phyloP scores from a whole-genome alignment of 2,888 invertebrate species.

The Scaptomyza reducta region DNA sequence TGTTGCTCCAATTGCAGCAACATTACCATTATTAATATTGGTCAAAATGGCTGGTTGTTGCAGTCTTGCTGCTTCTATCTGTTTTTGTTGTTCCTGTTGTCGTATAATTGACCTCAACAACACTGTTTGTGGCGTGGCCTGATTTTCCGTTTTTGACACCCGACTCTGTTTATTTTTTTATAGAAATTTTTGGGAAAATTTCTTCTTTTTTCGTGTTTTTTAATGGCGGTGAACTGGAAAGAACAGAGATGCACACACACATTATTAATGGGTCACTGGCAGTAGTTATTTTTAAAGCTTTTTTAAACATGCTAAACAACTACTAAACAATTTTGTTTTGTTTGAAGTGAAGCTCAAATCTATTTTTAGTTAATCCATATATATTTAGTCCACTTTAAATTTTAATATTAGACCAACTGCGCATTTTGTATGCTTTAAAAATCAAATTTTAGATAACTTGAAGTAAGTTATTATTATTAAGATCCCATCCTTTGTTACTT shows the following conservation, averaged over 20 bases:
- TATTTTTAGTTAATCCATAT: background rate
- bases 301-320: background rate
- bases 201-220: constrained; percentile 14
- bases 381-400: too few relatives aligned
- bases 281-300: background rate
- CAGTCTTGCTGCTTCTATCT: constrained; percentile 41
- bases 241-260: constrained; percentile 15
- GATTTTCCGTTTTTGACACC: constrained; percentile 27
- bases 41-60: constrained; percentile 65
- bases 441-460: too few relatives aligned
- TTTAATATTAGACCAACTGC: too few relatives aligned
- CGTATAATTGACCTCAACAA: constrained; percentile 64
- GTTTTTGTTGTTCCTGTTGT: constrained; percentile 28
- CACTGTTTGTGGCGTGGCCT: constrained; percentile 63
- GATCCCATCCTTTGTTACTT: background rate
- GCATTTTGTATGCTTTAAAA: too few relatives aligned
- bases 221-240: constrained; percentile 55
- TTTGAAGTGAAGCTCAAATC: background rate
- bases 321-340: background rate
- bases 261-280: constrained; percentile 13
- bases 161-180: constrained; percentile 19
- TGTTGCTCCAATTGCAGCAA: constrained; percentile 81
- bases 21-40: constrained; percentile 83
- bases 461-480: too few relatives aligned
- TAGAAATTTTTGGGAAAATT: constrained; percentile 26